phyloP scores from a whole-genome alignment of 1,140 invertebrate species.

The Battus philenor region DNA sequence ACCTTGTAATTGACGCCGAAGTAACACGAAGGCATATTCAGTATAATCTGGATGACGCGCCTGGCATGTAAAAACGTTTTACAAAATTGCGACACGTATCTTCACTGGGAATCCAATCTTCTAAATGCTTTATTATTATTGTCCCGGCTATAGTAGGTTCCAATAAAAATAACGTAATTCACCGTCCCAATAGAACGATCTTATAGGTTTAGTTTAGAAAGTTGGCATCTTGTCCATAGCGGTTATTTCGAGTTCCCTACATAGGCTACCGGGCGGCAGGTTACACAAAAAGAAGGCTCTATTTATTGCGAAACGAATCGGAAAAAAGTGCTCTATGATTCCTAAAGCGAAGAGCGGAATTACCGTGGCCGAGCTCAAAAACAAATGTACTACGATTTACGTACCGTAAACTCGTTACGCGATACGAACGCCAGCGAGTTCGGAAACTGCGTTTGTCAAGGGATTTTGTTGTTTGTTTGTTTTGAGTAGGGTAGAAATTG shows the following conservation, averaged over 20 bases:
- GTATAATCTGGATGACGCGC: slow-evolving; percentile 32
- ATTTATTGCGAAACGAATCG: slow-evolving; percentile 50
- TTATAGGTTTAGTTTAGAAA: slow-evolving; percentile 74
- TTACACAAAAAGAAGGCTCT: slow-evolving; percentile 61
- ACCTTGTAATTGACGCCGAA: slow-evolving; percentile 59
- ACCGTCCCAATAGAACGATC: slow-evolving; percentile 48
- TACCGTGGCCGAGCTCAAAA: slow-evolving; percentile 57
- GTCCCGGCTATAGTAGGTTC: slow-evolving; percentile 38
- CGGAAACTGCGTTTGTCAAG: slow-evolving; percentile 24
- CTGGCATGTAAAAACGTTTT: slow-evolving; percentile 28
- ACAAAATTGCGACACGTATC: slow-evolving; percentile 48
- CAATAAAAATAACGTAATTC: slow-evolving; percentile 69
- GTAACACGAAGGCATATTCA: slow-evolving; percentile 48
- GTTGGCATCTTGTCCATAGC: slow-evolving; percentile 70
- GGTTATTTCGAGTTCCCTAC: slow-evolving; percentile 63
- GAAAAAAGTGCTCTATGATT: slow-evolving; percentile 57
- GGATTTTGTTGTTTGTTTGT: slow-evolving; percentile 39
- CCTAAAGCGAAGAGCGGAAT: slow-evolving; percentile 53
- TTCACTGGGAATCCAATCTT: slow-evolving; percentile 40
- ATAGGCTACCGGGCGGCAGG: slow-evolving; percentile 51
- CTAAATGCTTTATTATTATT: slow-evolving; percentile 58
- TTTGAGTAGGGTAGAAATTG: slow-evolving; percentile 34
- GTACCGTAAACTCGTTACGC: slow-evolving; percentile 69
- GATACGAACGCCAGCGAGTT: slow-evolving; percentile 52
- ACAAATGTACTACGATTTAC: slow-evolving; percentile 73